Evolutionary conservation across 2,113 vertebrate genomes (phyloP).

Genomic region (Bubo bubo): DNA sequence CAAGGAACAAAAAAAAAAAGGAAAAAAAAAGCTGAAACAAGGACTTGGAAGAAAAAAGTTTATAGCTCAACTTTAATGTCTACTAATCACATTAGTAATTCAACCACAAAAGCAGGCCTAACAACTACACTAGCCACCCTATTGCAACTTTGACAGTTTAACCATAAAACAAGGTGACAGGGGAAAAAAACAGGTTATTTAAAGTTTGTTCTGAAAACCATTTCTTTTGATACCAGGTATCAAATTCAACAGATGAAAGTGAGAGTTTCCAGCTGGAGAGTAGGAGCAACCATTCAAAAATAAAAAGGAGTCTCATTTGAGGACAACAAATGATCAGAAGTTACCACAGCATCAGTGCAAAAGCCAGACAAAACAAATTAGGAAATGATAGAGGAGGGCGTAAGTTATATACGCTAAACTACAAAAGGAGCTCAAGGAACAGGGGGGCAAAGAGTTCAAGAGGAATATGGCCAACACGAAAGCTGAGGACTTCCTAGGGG

Average conservation of each 20-base stretch:
- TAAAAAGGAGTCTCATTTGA: not conserved
- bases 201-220: not conserved
- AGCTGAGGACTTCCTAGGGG: not conserved
- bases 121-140: not conserved
- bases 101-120: not conserved
- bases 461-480: not conserved
- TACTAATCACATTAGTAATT: not conserved
- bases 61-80: not conserved
- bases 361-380: not conserved
- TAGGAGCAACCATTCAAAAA: not conserved
- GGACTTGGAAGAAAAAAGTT: not conserved
- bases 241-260: not conserved
- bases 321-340: not conserved
- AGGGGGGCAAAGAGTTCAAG: not conserved
- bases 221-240: not conserved
- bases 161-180: not conserved
- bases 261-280: not conserved
- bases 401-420: not conserved
- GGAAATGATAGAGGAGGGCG: not conserved
- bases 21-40: not conserved
- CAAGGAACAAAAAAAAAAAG: not conserved
- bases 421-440: not conserved
- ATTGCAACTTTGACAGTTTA: not conserved
- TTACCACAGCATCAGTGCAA: not conserved
- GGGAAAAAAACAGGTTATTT: not conserved